Evolutionary conservation across 1,140 invertebrate genomes (phyloP).

Genomic region (Trichonephila inaurata): DNA sequence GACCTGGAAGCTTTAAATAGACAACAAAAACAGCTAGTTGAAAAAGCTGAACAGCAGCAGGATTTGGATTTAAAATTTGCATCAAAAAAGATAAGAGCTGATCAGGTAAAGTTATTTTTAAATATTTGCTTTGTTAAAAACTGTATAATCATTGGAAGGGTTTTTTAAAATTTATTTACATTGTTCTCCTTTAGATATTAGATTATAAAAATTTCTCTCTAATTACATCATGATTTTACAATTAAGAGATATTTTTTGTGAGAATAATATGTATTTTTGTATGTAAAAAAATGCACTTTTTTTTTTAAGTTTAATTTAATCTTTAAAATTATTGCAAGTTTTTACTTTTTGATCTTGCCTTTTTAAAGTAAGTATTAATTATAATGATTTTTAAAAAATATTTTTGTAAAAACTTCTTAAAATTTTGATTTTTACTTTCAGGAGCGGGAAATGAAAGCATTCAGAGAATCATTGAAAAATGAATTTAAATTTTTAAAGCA

Average conservation of each 20-base stretch:
- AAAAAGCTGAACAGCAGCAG: conserved; percentile 95
- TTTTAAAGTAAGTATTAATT: no score
- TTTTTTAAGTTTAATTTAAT: no score
- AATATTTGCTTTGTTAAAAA: no score
- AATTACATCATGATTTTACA: no score
- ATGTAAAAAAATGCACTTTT: no score
- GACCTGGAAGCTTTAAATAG: conserved; percentile 93
- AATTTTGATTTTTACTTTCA: conserved; percentile 77
- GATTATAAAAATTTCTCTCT: no score
- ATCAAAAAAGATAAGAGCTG: conserved; percentile 88
- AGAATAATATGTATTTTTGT: no score
- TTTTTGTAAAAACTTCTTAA: background rate
- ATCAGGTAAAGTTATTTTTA: conserved; percentile 85
- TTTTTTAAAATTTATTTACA: background rate
- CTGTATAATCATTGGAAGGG: no score
- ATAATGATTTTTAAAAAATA: no score
- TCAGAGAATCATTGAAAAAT: conserved; percentile 95
- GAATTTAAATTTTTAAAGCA: conserved; percentile 96
- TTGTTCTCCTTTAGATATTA: background rate
- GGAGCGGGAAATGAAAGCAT: conserved; percentile 95
- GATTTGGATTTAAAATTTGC: conserved; percentile 92
- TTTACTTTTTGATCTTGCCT: no score
- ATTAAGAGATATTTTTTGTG: no score
- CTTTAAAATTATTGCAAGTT: no score
- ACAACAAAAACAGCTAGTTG: conserved; percentile 94